Conservation (phyloP, 2,888 invertebrate species). For the Leptura quadrifasciata region DNA sequence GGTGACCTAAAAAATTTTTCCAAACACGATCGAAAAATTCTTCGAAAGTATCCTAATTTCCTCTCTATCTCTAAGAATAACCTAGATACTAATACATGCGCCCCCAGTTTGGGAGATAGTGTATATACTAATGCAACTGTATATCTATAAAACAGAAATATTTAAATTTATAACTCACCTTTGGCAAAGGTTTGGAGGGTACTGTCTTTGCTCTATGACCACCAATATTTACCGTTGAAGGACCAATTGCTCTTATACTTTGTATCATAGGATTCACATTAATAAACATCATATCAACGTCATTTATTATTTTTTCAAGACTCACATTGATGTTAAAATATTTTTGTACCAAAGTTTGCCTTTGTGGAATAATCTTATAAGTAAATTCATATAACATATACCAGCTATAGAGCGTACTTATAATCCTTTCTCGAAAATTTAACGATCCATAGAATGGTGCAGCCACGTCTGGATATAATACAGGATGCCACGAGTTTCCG, state of each 20-base stretch:
- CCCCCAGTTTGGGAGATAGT: too few relatives aligned
- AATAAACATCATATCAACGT: conserved; percentile 61
- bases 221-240: conserved; percentile 62
- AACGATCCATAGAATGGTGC: conserved; percentile 52
- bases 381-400: neutral
- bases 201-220: conserved; percentile 58
- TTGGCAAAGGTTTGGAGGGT: conserved; percentile 50
- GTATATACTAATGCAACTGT: too few relatives aligned
- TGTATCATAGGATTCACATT: conserved; percentile 64
- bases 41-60: too few relatives aligned
- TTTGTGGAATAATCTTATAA: neutral
- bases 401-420: conserved; percentile 44
- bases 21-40: too few relatives aligned
- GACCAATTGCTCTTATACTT: conserved; percentile 59
- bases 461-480: conserved; percentile 51
- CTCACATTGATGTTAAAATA: conserved; percentile 45
- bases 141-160: too few relatives aligned
- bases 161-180: conserved; percentile 51
- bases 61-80: too few relatives aligned
- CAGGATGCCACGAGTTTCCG: conserved; percentile 48
- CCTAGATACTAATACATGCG: too few relatives aligned
- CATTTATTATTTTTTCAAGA: conserved; percentile 44
- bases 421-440: conserved; percentile 67
- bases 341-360: neutral
- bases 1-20: too few relatives aligned